Percentiles rank a stretch among this genome's conserved stretches.
phyloP scores from a whole-genome alignment of 2,113 vertebrate genomes.

The Neoarius graeffei region DNA sequence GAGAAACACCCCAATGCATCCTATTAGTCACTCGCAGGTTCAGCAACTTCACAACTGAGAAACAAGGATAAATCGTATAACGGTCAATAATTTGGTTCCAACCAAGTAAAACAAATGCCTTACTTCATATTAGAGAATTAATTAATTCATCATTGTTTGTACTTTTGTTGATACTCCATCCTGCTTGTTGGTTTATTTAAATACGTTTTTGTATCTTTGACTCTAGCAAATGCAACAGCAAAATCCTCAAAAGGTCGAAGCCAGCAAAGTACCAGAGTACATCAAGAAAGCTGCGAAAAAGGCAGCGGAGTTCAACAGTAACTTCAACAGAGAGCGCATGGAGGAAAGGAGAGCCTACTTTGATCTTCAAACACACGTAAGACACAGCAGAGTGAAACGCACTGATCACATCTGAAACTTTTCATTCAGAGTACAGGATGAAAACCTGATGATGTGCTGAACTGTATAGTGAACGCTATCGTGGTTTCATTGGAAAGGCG shows the following conservation, averaged over 20 bases:
- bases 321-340: constrained; percentile 95
- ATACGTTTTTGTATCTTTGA: constrained; percentile 38
- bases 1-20: not conserved
- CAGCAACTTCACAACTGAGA: not conserved
- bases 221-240: constrained; percentile 97
- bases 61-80: not conserved
- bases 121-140: not conserved
- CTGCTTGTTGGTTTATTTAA: not conserved
- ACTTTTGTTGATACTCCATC: not conserved
- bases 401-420: not conserved
- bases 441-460: not conserved
- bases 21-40: not conserved
- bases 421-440: not conserved
- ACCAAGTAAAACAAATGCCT: not conserved
- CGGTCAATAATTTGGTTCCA: not conserved
- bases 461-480: not conserved
- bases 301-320: constrained; percentile 97
- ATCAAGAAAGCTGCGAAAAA: constrained; percentile 98
- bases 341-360: constrained; percentile 98
- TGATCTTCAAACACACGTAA: constrained; percentile 96
- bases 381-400: constrained; percentile 21
- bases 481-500: not conserved
- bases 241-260: constrained; percentile 95
- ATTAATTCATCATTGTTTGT: not conserved
- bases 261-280: constrained; percentile 97